Evolutionary conservation across 2,888 invertebrate species (phyloP), one percentile per base, ranked within the genome.

Genomic region (Epistrophe eligans): DNA sequence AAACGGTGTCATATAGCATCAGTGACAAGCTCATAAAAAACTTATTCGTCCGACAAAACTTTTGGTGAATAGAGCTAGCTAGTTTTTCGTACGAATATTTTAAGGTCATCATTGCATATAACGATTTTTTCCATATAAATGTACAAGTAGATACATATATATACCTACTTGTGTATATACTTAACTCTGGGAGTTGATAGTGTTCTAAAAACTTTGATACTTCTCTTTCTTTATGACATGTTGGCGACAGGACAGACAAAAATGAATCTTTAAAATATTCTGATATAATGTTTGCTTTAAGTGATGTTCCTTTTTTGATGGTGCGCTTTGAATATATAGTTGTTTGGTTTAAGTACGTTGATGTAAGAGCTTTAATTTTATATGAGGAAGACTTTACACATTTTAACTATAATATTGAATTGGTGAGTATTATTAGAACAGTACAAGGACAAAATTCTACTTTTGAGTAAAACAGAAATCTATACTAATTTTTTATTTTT

Each of bases 31-130:
- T 76, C 84, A 50, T 80, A 76, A 84, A 84, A 79, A 70, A 79
- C 82, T 82, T 66, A 40, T 55, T 58, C 58, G 57, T 72, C 72
- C 66, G 58, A 67, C 52, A 72, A 73, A 66, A 83, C 35, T 71
- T 84, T 80, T 35, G n/a, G n/a, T n/a, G 24, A 19, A 62, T 60
- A 40, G n/a, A 10, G 5, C 1, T 17, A 70, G 66, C 48, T 74
- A 74, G 79, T 80, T 74, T 74, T 50, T 62, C 52, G 60, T 55
- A 40, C 62, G 60, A 79, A 73, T 79, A 84, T 79, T 66, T 66
- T 74, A 79, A 79, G 79, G 79, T 84, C 79, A 84, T 84, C 73
- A 74, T 79, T 70, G 73, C 74, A 74, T 50, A 73, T 50, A 73
- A 70, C 70, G 58, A 43, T 76, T 81, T 76, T 81, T 62, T 74